Conservation (phyloP, 2,888 invertebrate genomes). For the Orthosia gothica region DNA sequence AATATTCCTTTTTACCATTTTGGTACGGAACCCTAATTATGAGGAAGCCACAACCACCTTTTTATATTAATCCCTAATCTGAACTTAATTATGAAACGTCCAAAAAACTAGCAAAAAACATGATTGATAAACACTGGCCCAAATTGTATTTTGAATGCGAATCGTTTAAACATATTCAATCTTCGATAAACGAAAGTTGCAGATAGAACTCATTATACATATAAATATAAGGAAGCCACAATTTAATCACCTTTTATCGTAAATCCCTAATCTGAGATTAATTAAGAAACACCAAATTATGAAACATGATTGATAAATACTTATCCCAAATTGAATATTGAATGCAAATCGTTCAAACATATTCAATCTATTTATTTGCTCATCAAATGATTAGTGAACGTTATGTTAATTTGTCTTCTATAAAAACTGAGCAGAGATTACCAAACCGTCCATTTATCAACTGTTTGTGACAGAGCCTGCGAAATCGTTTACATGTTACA, state of each 20-base stretch:
- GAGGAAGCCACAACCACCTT: neutral
- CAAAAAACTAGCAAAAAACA: conserved; percentile 3
- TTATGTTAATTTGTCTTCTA: conserved; percentile 14
- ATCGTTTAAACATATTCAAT: conserved; percentile 17
- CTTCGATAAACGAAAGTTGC: neutral
- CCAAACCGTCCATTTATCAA: conserved; percentile 34
- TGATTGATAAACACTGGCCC: conserved; percentile 13
- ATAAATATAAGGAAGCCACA: conserved; percentile 4
- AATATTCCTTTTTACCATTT: too few relatives aligned
- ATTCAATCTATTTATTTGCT: conserved; percentile 38
- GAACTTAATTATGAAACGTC: neutral
- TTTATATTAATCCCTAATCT: neutral
- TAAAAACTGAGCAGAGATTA: conserved; percentile 44
- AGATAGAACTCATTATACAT: neutral
- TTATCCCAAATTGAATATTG: conserved; percentile 37
- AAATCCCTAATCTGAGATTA: neutral
- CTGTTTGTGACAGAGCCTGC: conserved; percentile 21
- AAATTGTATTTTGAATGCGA: conserved; percentile 42
- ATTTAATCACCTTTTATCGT: neutral
- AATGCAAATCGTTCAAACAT: conserved; percentile 34
- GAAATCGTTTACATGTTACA: conserved; percentile 44
- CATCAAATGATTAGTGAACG: conserved; percentile 40
- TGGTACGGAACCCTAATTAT: too few relatives aligned
- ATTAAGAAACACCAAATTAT: neutral
- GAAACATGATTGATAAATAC: conserved; percentile 23